Evolutionary conservation across 2,113 vertebrate genomes (phyloP).

Genomic region (Heterotis niloticus): DNA sequence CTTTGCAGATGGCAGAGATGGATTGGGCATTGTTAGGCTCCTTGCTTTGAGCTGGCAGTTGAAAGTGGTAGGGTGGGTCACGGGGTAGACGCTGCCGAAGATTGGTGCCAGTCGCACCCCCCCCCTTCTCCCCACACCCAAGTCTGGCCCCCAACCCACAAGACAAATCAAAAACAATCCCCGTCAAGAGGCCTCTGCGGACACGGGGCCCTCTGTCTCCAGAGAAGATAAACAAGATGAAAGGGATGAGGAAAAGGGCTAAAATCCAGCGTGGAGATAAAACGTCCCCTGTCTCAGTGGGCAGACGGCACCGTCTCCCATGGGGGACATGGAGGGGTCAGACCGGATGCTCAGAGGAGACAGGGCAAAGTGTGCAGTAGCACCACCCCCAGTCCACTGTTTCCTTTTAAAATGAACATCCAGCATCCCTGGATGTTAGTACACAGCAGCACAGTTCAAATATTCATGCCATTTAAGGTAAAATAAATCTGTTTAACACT

Average conservation of each 20-base stretch:
- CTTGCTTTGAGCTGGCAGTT: too few relatives aligned
- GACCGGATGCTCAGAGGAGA: background rate
- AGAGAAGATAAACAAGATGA: background rate
- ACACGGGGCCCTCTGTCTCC: slow-evolving; percentile 8
- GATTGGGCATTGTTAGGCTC: background rate
- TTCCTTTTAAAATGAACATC: background rate
- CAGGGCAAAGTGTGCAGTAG: background rate
- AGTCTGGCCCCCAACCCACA: background rate
- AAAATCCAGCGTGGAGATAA: slow-evolving; percentile 15
- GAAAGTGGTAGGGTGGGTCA: background rate
- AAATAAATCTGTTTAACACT: too few relatives aligned
- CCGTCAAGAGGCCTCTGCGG: slow-evolving; percentile 8
- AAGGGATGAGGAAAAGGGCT: slow-evolving; percentile 5
- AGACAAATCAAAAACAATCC: slow-evolving; percentile 15
- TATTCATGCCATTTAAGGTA: background rate
- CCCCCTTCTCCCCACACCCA: background rate
- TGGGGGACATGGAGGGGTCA: background rate
- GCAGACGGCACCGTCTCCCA: background rate
- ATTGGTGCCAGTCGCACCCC: background rate
- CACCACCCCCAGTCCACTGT: background rate
- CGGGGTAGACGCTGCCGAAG: background rate
- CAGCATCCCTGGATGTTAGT: background rate
- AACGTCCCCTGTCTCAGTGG: background rate
- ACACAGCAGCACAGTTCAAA: background rate
- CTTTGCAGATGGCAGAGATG: background rate